Percentiles rank a stretch among this genome's conserved stretches.
Conservation (phyloP, 1,140 invertebrate species). For the Odontomachus brunneus region DNA sequence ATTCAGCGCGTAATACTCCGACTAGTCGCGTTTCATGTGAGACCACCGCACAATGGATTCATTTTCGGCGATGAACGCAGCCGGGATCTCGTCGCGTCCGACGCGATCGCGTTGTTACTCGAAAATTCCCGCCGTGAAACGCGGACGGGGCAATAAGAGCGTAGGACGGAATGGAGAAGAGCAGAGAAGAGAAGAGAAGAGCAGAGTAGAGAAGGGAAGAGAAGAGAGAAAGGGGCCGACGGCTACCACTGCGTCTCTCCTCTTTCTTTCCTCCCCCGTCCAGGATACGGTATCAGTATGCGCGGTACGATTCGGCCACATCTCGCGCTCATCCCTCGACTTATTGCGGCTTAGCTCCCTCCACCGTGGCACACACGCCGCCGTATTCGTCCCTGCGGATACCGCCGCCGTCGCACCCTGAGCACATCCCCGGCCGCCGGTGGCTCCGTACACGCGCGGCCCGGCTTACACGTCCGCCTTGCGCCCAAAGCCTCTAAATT, state of each 20-base stretch:
- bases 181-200: slow-evolving; percentile 18
- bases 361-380: slow-evolving; percentile 71
- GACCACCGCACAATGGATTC: slow-evolving; percentile 35
- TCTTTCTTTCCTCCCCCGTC: slow-evolving; percentile 60
- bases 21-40: slow-evolving; percentile 2
- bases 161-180: slow-evolving; percentile 9
- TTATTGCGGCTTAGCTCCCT: slow-evolving; percentile 85
- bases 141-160: slow-evolving; percentile 56
- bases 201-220: not conserved
- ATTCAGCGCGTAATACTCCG: slow-evolving; percentile 23
- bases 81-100: not conserved
- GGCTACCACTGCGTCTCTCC: slow-evolving; percentile 25
- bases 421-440: slow-evolving; percentile 57
- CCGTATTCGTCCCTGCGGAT: slow-evolving; percentile 71
- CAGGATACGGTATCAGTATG: slow-evolving; percentile 84
- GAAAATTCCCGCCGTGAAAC: slow-evolving; percentile 69
- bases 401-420: slow-evolving; percentile 70
- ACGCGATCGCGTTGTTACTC: slow-evolving; percentile 59
- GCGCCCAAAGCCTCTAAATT: slow-evolving; percentile 84
- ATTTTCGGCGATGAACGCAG: slow-evolving; percentile 37
- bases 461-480: slow-evolving; percentile 74
- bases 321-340: slow-evolving; percentile 85
- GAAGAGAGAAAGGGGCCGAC: slow-evolving; percentile 11
- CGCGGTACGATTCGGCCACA: slow-evolving; percentile 85
- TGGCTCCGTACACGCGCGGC: slow-evolving; percentile 58